A percentile compares a stretch with the other conserved stretches of the same genome.
Conservation (phyloP, 2,888 invertebrate species). For the Drosophila mimica region DNA sequence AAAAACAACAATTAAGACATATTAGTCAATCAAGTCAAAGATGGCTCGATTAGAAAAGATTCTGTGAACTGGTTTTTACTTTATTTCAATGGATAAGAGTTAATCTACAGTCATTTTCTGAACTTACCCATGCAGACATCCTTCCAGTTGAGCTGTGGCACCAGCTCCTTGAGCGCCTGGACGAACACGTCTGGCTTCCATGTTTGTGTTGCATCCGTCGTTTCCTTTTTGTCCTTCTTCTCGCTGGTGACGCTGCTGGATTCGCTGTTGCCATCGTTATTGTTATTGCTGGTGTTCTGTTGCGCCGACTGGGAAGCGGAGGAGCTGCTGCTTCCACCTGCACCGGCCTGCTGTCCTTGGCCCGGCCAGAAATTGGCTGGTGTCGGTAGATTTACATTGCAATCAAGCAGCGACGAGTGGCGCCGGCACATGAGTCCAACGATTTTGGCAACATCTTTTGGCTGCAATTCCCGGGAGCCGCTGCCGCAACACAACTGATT, state of each 20-base stretch:
- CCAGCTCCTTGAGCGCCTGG: constrained; percentile 95
- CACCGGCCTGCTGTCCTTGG: constrained; percentile 69
- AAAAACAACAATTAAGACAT: background rate
- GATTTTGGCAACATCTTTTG: constrained; percentile 93
- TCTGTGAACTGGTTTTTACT: background rate
- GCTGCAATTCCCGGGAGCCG: constrained; percentile 92
- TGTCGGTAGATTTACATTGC: constrained; percentile 90
- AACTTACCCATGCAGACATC: constrained; percentile 92
- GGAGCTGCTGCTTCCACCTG: constrained; percentile 27
- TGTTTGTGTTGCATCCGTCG: constrained; percentile 87
- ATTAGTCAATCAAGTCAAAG: background rate
- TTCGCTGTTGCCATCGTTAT: constrained; percentile 71
- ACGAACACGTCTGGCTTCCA: constrained; percentile 98
- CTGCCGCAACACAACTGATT: constrained; percentile 93
- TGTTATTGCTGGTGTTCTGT: constrained; percentile 54
- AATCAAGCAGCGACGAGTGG: constrained; percentile 88
- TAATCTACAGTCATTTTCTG: background rate
- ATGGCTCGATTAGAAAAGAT: background rate
- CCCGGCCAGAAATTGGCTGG: constrained; percentile 89
- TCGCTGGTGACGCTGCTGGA: constrained; percentile 54
- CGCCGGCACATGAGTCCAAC: constrained; percentile 95
- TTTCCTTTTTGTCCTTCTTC: constrained; percentile 83
- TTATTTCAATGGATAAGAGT: background rate
- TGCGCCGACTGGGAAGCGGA: constrained; percentile 55
- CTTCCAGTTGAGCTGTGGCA: constrained; percentile 95